phyloP scores from a whole-genome alignment of 2,888 invertebrate genomes.

The Malacosoma neustria region DNA sequence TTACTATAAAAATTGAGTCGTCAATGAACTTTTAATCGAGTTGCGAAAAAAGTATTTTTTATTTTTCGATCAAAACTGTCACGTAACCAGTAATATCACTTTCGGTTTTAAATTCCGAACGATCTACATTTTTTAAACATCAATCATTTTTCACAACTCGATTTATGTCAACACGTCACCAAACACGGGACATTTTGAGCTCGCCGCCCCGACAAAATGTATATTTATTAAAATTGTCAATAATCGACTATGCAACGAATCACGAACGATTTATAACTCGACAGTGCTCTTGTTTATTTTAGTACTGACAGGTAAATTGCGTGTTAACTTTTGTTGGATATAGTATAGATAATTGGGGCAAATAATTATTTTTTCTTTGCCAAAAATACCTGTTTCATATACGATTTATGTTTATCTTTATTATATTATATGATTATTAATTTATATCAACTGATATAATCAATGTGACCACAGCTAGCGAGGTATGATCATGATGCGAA shows the following conservation, averaged over 20 bases:
- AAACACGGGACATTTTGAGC: constrained; percentile 3
- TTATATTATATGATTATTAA: neutral
- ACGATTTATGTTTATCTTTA: neutral
- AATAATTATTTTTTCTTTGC: neutral
- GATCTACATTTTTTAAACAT: constrained; percentile 8
- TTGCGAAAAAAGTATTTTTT: neutral
- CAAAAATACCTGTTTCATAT: neutral
- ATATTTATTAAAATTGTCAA: constrained; percentile 35
- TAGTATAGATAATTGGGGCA: neutral
- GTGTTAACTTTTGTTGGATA: too few species aligned
- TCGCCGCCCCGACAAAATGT: constrained; percentile 22
- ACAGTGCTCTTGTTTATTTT: constrained; percentile 25
- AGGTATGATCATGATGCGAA: too few species aligned
- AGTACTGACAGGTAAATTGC: constrained; percentile 27
- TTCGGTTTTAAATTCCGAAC: neutral
- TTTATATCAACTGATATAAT: too few species aligned
- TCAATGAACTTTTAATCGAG: too few species aligned
- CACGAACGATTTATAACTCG: constrained; percentile 26
- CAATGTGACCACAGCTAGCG: too few species aligned
- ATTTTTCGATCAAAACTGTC: neutral
- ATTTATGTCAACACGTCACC: constrained; percentile 18
- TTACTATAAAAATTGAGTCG: too few species aligned
- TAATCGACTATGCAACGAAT: constrained; percentile 30
- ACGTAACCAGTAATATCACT: neutral
- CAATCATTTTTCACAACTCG: constrained; percentile 19